Percentiles rank a stretch among this genome's conserved stretches.
Conservation (phyloP, 1,140 invertebrate genomes). For the Matsumurasca onukii region DNA sequence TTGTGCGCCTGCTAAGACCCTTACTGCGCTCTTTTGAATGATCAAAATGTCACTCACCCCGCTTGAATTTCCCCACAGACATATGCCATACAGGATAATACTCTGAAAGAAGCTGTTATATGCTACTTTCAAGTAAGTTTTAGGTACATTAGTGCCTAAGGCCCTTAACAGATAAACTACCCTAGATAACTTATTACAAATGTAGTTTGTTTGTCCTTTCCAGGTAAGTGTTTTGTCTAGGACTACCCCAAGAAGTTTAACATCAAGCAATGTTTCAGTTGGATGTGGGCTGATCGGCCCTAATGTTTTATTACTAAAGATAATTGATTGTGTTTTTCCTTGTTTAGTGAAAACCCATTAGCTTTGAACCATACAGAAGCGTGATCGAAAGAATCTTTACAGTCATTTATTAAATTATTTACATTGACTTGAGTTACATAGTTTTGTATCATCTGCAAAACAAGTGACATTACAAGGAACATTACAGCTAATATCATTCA, state of each 20-base stretch:
- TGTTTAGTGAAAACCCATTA: constrained; percentile 35
- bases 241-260: constrained; percentile 25
- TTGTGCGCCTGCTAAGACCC: not conserved
- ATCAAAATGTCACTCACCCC: not conserved
- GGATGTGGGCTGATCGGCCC: not conserved
- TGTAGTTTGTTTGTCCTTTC: constrained; percentile 15
- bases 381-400: not conserved
- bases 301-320: not conserved
- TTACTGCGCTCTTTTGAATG: not conserved
- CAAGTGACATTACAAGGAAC: not conserved
- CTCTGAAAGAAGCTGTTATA: constrained; percentile 8
- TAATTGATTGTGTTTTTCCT: constrained; percentile 48
- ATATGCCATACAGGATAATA: not conserved
- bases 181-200: constrained; percentile 31
- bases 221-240: constrained; percentile 12
- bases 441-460: constrained; percentile 44
- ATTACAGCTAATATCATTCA: not conserved
- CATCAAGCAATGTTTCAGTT: constrained; percentile 47
- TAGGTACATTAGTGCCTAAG: not conserved
- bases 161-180: constrained; percentile 23
- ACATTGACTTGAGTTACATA: constrained; percentile 53
- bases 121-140: not conserved
- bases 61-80: not conserved
- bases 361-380: not conserved
- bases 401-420: constrained; percentile 42